Percentiles rank a stretch among this genome's conserved stretches.
Evolutionary conservation across 2,888 invertebrate species (phyloP).

Genomic region (Carterocephalus palaemon): DNA sequence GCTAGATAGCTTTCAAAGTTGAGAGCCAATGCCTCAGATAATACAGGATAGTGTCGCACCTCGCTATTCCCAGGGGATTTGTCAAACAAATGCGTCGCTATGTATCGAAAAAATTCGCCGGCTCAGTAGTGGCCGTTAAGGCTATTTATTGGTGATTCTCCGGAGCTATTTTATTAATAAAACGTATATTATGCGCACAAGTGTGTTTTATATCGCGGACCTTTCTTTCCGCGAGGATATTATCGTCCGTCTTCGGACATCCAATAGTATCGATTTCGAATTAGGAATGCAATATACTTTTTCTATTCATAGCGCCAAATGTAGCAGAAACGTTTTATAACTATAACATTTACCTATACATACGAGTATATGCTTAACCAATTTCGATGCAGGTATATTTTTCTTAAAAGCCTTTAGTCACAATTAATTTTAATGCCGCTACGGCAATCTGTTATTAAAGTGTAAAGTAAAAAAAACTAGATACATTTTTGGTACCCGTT

Average conservation of each 20-base stretch:
- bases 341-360: too few relatives aligned
- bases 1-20: too few relatives aligned
- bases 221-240: conserved; percentile 63
- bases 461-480: too few relatives aligned
- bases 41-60: conserved; percentile 67
- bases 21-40: conserved; percentile 46
- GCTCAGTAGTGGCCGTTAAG: conserved; percentile 72
- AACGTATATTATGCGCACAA: conserved; percentile 79
- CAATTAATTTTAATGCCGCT: too few relatives aligned
- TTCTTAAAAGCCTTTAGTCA: too few relatives aligned
- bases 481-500: too few relatives aligned
- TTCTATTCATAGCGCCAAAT: conserved; percentile 39
- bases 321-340: conserved; percentile 16
- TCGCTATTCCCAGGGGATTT: conserved; percentile 68
- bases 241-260: conserved; percentile 76
- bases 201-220: conserved; percentile 74
- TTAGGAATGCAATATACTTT: conserved; percentile 44
- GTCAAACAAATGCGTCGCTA: conserved; percentile 75
- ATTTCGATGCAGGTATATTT: too few relatives aligned
- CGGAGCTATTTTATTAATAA: conserved; percentile 78
- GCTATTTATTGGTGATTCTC: conserved; percentile 76
- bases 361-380: too few relatives aligned
- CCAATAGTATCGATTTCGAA: conserved; percentile 58
- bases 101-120: conserved; percentile 76
- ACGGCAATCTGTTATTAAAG: too few relatives aligned